A percentile compares a stretch with the other conserved stretches of the same genome.
These are phyloP conservation scores for Asarcornis scutulata DNA, from an alignment of 2,113 vertebrate genomes.

Conservation along the genomic window DNA sequence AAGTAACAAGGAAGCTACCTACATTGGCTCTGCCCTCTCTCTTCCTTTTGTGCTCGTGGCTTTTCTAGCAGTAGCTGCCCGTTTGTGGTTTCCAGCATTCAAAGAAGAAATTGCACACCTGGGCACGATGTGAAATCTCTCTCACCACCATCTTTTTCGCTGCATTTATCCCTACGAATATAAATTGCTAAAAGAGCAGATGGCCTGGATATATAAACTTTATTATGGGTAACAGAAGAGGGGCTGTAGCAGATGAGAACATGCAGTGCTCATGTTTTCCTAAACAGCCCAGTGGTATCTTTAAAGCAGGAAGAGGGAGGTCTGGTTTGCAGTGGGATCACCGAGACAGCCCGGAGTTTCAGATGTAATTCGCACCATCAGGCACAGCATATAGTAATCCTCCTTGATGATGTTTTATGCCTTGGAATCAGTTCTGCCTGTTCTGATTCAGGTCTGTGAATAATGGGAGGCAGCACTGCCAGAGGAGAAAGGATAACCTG, in stretches of 20 bases:
- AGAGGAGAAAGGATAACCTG: neutral
- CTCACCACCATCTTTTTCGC: neutral
- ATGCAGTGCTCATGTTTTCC: neutral
- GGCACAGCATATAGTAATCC: neutral
- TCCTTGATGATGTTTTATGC: neutral
- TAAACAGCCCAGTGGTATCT: neutral
- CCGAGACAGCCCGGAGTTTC: neutral
- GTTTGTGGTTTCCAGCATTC: neutral
- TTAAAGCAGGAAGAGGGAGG: neutral
- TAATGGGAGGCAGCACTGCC: neutral
- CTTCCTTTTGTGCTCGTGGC: neutral
- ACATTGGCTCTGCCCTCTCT: neutral
- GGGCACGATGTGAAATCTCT: neutral
- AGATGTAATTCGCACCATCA: neutral
- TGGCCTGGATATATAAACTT: neutral
- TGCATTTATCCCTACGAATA: neutral
- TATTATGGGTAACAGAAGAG: neutral
- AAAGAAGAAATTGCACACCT: neutral
- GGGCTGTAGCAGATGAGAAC: neutral
- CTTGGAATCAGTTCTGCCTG: neutral
- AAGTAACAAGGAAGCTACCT: neutral
- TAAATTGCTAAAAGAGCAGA: neutral
- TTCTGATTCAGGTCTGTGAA: neutral
- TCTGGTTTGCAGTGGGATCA: neutral
- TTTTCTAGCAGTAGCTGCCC: neutral